Conservation (phyloP, 2,113 vertebrate genomes). For the Bubo bubo region DNA sequence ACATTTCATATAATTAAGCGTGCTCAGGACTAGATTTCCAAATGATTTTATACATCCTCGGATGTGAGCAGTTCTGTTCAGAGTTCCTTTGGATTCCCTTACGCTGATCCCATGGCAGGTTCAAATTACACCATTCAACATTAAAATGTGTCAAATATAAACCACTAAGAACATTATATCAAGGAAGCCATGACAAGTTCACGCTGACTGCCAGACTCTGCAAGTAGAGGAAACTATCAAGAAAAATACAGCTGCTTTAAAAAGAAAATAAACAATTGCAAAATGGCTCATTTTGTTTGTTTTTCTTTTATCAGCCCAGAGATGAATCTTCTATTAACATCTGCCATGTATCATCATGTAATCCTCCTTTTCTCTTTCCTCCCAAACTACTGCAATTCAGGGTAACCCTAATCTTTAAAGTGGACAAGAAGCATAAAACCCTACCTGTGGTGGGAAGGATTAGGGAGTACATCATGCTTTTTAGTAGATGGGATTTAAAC, state of each 20-base stretch:
- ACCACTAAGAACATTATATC: not conserved
- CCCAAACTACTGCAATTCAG: slow-evolving; percentile 57
- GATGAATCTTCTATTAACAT: slow-evolving; percentile 69
- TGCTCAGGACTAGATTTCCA: not conserved
- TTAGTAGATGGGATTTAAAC: slow-evolving; percentile 74
- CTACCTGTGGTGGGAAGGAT: slow-evolving; percentile 80
- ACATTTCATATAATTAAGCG: not conserved
- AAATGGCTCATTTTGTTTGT: slow-evolving; percentile 50
- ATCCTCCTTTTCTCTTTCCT: slow-evolving; percentile 70
- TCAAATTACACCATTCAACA: not conserved
- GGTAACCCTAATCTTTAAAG: slow-evolving; percentile 82
- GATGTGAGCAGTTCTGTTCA: not conserved
- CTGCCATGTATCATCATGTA: slow-evolving; percentile 66
- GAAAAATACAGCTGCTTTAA: slow-evolving; percentile 19
- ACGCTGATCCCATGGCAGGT: not conserved
- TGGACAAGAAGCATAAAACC: slow-evolving; percentile 78
- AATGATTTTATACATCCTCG: not conserved
- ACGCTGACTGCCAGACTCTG: not conserved
- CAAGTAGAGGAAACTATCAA: not conserved
- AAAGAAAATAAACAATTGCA: slow-evolving; percentile 44
- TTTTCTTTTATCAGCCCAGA: slow-evolving; percentile 48
- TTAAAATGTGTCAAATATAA: accelerated
- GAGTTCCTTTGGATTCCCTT: not conserved
- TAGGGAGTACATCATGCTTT: slow-evolving; percentile 71
- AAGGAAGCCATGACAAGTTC: not conserved